Conservation (phyloP, 2,888 invertebrate species). For the Andricus quercusramuli region DNA sequence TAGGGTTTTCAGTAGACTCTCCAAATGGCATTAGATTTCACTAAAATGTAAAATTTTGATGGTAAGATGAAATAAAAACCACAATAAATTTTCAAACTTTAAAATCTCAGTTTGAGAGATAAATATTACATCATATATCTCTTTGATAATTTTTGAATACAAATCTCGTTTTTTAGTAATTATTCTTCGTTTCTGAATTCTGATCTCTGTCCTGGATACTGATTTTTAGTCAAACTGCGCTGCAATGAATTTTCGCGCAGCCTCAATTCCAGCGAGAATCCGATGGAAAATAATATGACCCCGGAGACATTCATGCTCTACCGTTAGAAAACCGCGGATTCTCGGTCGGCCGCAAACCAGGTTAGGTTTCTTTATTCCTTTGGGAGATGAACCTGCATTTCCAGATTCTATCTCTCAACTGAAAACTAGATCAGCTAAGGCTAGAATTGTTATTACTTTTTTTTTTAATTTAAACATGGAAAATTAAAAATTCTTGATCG, state of each 20-base stretch:
- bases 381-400: conserved; percentile 40
- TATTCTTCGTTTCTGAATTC: background rate
- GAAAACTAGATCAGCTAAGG: conserved; percentile 6
- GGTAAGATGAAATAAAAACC: too few species aligned
- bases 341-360: conserved; percentile 44
- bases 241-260: conserved; percentile 53
- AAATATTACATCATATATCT: too few species aligned
- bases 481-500: background rate
- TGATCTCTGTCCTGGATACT: background rate
- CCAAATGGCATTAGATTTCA: too few species aligned
- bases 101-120: too few species aligned
- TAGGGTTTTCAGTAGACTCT: too few species aligned
- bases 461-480: too few species aligned
- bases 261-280: conserved; percentile 56
- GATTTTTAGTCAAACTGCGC: background rate
- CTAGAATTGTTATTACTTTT: background rate
- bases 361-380: conserved; percentile 30
- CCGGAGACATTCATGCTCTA: conserved; percentile 55
- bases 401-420: conserved; percentile 23
- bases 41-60: too few species aligned
- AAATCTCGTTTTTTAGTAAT: background rate
- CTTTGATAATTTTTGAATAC: background rate
- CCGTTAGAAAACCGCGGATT: conserved; percentile 56
- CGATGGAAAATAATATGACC: conserved; percentile 66
- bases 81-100: too few species aligned